Conservation (phyloP, 2,797 vertebrate species). For the Acomys russatus region DNA sequence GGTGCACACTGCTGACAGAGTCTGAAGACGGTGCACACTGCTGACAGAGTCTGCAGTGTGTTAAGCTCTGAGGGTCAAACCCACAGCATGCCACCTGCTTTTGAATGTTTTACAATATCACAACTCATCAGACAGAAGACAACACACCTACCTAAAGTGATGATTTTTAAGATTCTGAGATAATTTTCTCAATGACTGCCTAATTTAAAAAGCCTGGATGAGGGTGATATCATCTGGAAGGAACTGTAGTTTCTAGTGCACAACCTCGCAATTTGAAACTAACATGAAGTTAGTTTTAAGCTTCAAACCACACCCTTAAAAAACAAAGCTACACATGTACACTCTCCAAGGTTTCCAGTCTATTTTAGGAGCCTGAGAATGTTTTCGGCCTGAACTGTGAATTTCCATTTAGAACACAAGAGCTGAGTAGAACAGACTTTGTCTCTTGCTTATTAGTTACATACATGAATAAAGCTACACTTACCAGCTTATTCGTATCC, state of each 20-base stretch:
- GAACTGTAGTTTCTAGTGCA: conserved; percentile 48
- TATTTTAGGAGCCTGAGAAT: conserved; percentile 71
- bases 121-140: conserved; percentile 17
- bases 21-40: conserved; percentile 31
- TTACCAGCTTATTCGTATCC: conserved; percentile 1
- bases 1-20: neutral
- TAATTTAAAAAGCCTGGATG: conserved; percentile 28
- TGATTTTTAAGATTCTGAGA: conserved; percentile 35
- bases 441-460: neutral
- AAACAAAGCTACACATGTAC: conserved; percentile 47
- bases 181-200: neutral
- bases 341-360: conserved; percentile 61
- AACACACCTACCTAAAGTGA: conserved; percentile 10
- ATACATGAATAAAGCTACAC: neutral
- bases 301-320: conserved; percentile 68
- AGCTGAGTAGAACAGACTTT: conserved; percentile 43
- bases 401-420: conserved; percentile 56
- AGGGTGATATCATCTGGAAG: neutral
- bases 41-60: neutral
- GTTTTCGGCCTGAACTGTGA: conserved; percentile 45
- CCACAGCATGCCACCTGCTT: conserved; percentile 30
- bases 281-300: conserved; percentile 54
- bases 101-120: conserved; percentile 11
- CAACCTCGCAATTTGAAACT: conserved; percentile 25
- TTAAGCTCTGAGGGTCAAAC: conserved; percentile 60